Conservation (phyloP, 2,797 vertebrate species). For the Acanthurus tractus region DNA sequence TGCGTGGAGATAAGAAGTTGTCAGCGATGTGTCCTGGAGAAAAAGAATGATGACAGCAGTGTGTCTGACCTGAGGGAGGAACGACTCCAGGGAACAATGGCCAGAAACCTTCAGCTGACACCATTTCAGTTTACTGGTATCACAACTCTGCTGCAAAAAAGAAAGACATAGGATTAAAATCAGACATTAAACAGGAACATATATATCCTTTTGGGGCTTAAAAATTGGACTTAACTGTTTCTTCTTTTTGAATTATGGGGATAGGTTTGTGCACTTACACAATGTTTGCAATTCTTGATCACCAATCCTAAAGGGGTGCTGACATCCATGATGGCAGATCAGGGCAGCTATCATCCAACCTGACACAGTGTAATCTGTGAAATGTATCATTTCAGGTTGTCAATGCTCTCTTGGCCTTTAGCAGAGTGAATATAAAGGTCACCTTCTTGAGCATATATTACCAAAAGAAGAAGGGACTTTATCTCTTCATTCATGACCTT, state of each 20-base stretch:
- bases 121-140: not conserved
- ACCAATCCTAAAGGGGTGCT: not conserved
- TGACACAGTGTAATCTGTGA: constrained; percentile 67
- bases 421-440: constrained; percentile 79
- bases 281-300: constrained; percentile 1
- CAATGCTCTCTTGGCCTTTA: constrained; percentile 80
- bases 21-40: constrained; percentile 63
- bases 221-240: not conserved
- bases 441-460: constrained; percentile 65
- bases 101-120: constrained; percentile 56
- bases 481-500: constrained; percentile 59
- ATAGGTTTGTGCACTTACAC: not conserved
- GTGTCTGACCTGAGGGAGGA: constrained; percentile 72
- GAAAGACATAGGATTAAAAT: constrained; percentile 15
- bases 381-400: constrained; percentile 54
- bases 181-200: not conserved
- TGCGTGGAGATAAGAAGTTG: constrained; percentile 51
- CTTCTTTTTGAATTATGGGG: not conserved
- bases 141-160: not conserved
- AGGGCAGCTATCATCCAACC: constrained; percentile 33
- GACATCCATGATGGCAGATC: constrained; percentile 18
- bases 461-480: constrained; percentile 52
- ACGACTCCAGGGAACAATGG: constrained; percentile 73
- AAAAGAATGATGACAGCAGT: constrained; percentile 68
- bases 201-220: not conserved